Base-by-base conservation (phyloP, 2,113 vertebrate genomes). In the Typhlomys cinereus region DNA sequence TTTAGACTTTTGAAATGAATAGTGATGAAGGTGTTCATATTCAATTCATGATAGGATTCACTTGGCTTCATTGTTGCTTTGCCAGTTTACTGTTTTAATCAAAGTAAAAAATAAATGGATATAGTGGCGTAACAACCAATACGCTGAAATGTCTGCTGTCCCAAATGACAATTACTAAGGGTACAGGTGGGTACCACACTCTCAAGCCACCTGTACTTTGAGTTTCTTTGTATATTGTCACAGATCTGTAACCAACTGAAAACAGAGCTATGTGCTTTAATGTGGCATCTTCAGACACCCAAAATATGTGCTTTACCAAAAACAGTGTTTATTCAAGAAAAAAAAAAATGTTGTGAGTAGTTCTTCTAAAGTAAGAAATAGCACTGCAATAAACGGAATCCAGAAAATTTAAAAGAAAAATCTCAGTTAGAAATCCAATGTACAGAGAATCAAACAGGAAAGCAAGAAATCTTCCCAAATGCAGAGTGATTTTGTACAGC, bases 341-440 rank as follows among this genome's bases (percentile, higher is more conserved):
- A 73, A 54, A n/a, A 25, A 25, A 80, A 36, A 84, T 92, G 48
- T 95, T 75, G 70, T 59, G 67, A 9, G 25, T 44, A 69, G 48
- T 89, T 80, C 73, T 91, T 93, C 21, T 82, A 46, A 92, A 39
- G 12, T 80, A 81, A 95, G 52, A 94, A 92, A 93, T 39, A 31
- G 81, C 23, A 27, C 14, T 57, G 83, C 69, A 95, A 94, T 95
- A 94, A 88, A 64, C 21, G 89, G 44, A 80, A 95, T 86, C 86
- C 50, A 79, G 31, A 95, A 91, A 71, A 94, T 39, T 94, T 82
- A 61, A 86, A 92, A 92, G 70, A 91, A 85, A 9, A 71, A 54
- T 92, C 94, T 92, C 67, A 87, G 62, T 83, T 88, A 95, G 36
- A 41, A 95, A 93, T 93, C 88, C 92, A 90, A 94, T 82, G 87